Percentiles rank a stretch among this genome's conserved stretches.
Conservation (phyloP, 1,140 invertebrate genomes). For the Lasioglossum baleicum region DNA sequence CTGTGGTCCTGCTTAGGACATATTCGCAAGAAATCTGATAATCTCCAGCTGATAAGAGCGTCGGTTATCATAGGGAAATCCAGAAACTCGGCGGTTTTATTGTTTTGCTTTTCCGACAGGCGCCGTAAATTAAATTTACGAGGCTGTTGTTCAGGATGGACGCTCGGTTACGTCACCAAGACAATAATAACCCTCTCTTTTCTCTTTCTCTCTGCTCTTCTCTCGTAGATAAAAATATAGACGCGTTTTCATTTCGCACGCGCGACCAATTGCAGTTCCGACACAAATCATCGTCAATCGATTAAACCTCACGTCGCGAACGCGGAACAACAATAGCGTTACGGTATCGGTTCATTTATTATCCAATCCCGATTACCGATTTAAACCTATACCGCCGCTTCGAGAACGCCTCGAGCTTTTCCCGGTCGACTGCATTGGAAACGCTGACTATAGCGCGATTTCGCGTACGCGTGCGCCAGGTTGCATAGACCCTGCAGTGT, state of each 20-base stretch:
- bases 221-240: conserved; percentile 30
- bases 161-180: conserved; percentile 30
- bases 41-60: no score
- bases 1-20: no score
- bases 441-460: no score
- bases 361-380: conserved; percentile 15
- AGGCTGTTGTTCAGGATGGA: conserved; percentile 15
- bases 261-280: conserved; percentile 36
- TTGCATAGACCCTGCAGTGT: no score
- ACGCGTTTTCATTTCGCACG: conserved; percentile 31
- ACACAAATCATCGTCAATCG: conserved; percentile 45
- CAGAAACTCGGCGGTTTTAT: not conserved
- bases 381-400: no score
- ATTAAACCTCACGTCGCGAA: conserved; percentile 35
- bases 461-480: no score
- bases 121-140: conserved; percentile 13
- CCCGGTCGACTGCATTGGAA: no score
- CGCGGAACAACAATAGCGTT: conserved; percentile 35
- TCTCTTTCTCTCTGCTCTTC: not conserved
- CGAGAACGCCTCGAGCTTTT: no score
- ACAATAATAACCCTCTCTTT: conserved; percentile 14
- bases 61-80: not conserved
- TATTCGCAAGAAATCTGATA: no score
- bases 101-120: not conserved
- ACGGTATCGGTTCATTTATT: conserved; percentile 34